Conservation (phyloP, 2,888 invertebrate genomes). For the Parnassius mnemosyne region DNA sequence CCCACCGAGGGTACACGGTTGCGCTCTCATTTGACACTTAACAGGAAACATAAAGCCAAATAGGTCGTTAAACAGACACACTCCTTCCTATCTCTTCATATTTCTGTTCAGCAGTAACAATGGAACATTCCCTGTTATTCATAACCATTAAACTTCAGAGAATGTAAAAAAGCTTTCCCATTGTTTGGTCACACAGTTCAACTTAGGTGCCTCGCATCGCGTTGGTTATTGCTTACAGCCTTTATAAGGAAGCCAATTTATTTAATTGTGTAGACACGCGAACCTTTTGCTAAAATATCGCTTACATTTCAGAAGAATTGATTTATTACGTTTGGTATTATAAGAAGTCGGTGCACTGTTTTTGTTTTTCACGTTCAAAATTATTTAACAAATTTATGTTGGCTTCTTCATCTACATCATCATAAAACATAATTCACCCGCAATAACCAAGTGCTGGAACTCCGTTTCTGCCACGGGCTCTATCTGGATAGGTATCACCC, state of each 20-base stretch:
- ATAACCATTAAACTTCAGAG: conserved; percentile 10
- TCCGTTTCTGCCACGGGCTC: too few species aligned
- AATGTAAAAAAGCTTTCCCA: conserved; percentile 28
- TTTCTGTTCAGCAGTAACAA: conserved; percentile 16
- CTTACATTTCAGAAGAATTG: conserved; percentile 3
- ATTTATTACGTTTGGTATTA: not conserved
- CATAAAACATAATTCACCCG: too few species aligned
- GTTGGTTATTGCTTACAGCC: conserved; percentile 28
- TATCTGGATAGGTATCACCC: too few species aligned
- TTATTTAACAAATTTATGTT: too few species aligned
- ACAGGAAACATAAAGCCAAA: conserved; percentile 18
- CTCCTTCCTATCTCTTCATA: conserved; percentile 19
- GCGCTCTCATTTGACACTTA: conserved; percentile 13
- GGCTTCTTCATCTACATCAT: too few species aligned
- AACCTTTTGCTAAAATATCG: conserved; percentile 14
- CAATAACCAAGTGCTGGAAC: too few species aligned
- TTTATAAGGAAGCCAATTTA: conserved; percentile 33
- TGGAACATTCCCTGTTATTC: conserved; percentile 13
- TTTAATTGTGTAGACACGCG: conserved; percentile 33
- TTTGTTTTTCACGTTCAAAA: not conserved
- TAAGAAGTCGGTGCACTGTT: not conserved
- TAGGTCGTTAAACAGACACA: conserved; percentile 22
- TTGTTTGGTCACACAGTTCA: conserved; percentile 32
- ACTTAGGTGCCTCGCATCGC: conserved; percentile 25
- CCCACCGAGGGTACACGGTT: conserved; percentile 5